phyloP scores from a whole-genome alignment of 2,113 vertebrate genomes.

The Rhinoptilus africanus region DNA sequence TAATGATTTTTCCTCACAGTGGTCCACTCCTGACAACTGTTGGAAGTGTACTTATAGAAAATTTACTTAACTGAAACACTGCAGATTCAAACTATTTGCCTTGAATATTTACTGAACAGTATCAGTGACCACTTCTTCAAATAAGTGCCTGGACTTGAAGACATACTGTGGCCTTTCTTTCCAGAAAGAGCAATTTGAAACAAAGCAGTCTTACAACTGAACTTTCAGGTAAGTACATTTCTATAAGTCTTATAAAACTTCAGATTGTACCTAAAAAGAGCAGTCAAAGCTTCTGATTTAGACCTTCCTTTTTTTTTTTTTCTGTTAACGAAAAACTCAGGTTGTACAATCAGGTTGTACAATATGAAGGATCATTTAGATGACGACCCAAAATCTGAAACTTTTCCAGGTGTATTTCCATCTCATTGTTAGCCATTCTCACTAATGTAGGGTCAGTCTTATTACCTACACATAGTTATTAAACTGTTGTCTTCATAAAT shows the following conservation, averaged over 20 bases:
- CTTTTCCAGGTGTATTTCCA: background rate
- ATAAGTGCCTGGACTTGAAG: background rate
- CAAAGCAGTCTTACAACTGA: background rate
- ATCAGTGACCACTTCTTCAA: background rate
- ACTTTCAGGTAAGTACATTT: background rate
- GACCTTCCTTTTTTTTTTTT: background rate
- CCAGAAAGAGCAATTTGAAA: background rate
- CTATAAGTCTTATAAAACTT: background rate
- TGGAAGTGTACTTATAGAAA: background rate
- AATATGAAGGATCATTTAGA: background rate
- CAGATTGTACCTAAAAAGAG: background rate
- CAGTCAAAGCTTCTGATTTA: background rate
- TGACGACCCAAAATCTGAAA: background rate
- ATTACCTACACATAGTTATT: background rate
- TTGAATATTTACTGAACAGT: constrained; percentile 1
- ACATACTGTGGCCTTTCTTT: background rate
- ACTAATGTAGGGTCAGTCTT: background rate
- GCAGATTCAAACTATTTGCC: background rate
- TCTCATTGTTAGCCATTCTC: background rate
- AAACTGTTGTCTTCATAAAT: background rate
- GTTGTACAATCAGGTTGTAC: background rate
- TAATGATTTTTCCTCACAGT: background rate
- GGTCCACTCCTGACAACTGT: background rate
- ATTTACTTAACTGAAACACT: background rate
- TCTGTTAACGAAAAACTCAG: background rate